Conservation (phyloP, 1,140 invertebrate species). For the Oncopeltus fasciatus region DNA sequence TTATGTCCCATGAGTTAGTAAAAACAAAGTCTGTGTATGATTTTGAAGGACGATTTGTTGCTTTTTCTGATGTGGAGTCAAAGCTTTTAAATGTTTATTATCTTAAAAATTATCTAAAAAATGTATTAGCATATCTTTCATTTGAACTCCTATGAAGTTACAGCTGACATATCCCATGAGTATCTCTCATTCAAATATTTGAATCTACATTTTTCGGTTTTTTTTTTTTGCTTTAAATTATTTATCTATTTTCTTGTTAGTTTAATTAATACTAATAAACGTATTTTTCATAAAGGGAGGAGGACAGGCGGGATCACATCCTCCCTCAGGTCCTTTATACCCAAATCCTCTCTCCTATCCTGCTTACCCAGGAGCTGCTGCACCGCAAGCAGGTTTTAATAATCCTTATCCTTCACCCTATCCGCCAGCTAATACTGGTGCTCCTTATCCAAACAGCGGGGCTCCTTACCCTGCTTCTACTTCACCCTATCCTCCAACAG, state of each 20-base stretch:
- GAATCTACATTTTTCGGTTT: no score
- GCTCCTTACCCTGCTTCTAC: conserved; percentile 15
- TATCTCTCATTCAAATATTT: no score
- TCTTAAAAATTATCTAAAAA: no score
- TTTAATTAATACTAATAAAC: not conserved
- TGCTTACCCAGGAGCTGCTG: conserved; percentile 18
- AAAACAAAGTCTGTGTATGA: no score
- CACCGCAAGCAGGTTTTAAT: conserved; percentile 15
- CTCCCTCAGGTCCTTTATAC: conserved; percentile 19
- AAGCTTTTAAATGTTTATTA: no score
- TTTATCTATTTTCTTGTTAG: not conserved
- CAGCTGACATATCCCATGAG: no score
- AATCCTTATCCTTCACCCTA: conserved; percentile 19
- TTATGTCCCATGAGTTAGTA: no score
- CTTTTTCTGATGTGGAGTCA: no score
- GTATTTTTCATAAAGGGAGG: conserved; percentile 17
- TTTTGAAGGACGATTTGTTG: no score
- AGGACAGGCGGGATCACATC: conserved; percentile 25
- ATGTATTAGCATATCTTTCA: no score
- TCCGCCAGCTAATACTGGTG: conserved; percentile 1
- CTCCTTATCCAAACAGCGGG: conserved; percentile 13
- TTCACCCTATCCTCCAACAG: conserved; percentile 15
- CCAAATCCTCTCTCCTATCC: conserved; percentile 20
- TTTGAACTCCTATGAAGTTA: no score
- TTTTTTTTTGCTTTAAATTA: not conserved